Conservation (phyloP, 2,113 vertebrate species). For the Sigmodon hispidus region DNA sequence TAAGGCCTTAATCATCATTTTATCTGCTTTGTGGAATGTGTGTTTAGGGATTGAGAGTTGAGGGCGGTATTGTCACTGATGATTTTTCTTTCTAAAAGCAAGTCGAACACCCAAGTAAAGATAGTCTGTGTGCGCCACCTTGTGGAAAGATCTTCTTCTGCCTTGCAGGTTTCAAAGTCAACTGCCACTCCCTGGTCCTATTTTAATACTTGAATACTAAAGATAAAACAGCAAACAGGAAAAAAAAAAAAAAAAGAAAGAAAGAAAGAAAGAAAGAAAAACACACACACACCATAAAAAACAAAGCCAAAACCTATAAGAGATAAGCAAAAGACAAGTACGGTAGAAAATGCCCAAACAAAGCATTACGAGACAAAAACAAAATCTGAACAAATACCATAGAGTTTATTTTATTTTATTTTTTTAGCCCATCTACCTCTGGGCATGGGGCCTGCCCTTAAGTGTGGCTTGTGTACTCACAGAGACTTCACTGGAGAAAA, state of each 20-base stretch:
- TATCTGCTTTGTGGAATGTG: neutral
- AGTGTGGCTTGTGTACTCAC: neutral
- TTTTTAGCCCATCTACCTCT: neutral
- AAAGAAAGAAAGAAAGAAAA: neutral
- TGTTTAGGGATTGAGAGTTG: neutral
- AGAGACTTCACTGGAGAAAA: neutral
- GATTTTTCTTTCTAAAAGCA: neutral
- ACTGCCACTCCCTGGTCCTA: neutral
- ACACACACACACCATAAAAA: neutral
- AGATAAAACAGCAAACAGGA: neutral
- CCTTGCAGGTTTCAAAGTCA: neutral
- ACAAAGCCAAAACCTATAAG: neutral
- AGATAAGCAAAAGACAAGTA: neutral
- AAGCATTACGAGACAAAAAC: neutral
- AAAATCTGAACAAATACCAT: neutral
- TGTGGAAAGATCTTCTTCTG: neutral
- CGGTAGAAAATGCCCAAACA: neutral
- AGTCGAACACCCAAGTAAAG: neutral
- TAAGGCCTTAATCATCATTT: neutral
- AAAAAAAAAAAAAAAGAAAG: neutral
- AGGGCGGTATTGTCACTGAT: too few species aligned
- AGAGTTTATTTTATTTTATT: neutral
- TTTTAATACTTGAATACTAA: neutral
- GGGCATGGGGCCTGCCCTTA: neutral
- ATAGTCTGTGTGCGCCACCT: slow-evolving; percentile 62